Evolutionary conservation across 2,888 invertebrate genomes (phyloP).

Genomic region (Eupithecia tripunctaria): DNA sequence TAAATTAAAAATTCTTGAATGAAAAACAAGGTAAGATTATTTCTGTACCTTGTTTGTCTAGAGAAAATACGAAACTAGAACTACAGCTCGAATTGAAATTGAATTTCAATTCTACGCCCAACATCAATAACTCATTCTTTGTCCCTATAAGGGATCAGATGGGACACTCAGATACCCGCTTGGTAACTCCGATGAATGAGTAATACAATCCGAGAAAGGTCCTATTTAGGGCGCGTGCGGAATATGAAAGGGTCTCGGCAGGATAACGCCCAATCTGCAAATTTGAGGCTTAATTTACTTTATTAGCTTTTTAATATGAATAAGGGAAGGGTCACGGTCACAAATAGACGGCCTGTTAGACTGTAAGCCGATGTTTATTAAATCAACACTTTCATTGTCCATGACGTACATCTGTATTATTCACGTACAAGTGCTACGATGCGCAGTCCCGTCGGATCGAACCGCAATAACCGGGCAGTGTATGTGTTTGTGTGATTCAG

Average conservation of each 20-base stretch:
- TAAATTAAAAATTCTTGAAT: too few relatives aligned
- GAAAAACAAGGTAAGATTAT: too few relatives aligned
- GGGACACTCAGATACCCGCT: slow-evolving; percentile 43
- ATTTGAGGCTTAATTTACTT: slow-evolving; percentile 25
- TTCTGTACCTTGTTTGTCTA: too few relatives aligned
- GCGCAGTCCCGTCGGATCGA: too few relatives aligned
- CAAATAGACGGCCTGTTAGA: background rate
- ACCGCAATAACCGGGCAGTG: too few relatives aligned
- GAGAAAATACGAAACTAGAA: too few relatives aligned
- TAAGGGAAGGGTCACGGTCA: background rate
- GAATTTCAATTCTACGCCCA: slow-evolving; percentile 1
- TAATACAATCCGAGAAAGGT: slow-evolving; percentile 40
- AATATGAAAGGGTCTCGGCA: slow-evolving; percentile 23
- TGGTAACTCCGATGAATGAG: slow-evolving; percentile 51
- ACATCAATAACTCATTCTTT: background rate
- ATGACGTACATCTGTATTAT: too few relatives aligned
- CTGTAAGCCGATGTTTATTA: background rate
- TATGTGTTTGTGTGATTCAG: too few relatives aligned
- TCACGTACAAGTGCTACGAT: too few relatives aligned
- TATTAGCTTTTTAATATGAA: slow-evolving; percentile 1
- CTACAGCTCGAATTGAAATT: background rate
- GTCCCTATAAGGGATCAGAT: slow-evolving; percentile 44
- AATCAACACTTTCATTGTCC: background rate
- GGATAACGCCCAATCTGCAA: slow-evolving; percentile 24
- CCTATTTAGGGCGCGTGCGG: slow-evolving; percentile 22